phyloP scores from a whole-genome alignment of 2,888 invertebrate genomes.

The Hetaerina titia region DNA sequence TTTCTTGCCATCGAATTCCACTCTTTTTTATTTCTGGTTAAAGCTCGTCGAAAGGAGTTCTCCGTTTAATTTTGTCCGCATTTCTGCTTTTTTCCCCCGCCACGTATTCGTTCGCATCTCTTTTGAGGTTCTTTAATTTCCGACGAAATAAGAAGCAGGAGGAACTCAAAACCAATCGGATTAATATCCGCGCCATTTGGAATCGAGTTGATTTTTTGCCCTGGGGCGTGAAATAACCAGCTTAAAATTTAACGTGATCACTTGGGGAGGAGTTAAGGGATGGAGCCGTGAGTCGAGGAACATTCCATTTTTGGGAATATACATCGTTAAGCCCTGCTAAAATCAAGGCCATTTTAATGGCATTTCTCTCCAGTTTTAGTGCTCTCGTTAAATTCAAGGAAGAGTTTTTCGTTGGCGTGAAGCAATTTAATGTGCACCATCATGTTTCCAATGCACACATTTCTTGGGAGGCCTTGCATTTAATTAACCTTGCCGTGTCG shows the following conservation, averaged over 20 bases:
- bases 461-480: neutral
- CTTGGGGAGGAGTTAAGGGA: neutral
- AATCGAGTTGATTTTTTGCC: neutral
- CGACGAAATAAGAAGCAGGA: neutral
- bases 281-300: neutral
- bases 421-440: neutral
- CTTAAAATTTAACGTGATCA: slow-evolving; percentile 30
- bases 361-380: neutral
- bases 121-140: neutral
- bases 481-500: neutral
- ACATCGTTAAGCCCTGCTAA: neutral
- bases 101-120: neutral
- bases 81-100: neutral
- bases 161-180: slow-evolving; percentile 29
- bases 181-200: slow-evolving; percentile 19
- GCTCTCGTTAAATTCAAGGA: neutral
- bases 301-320: neutral
- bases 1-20: neutral
- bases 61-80: neutral
- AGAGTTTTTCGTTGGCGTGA: neutral
- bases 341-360: neutral
- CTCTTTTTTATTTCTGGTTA: neutral
- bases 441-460: neutral
- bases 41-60: neutral
- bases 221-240: slow-evolving; percentile 13